A percentile compares a stretch with the other conserved stretches of the same genome.
Evolutionary conservation across 2,888 invertebrate species (phyloP).

Genomic region (Mesochorus sp.): DNA sequence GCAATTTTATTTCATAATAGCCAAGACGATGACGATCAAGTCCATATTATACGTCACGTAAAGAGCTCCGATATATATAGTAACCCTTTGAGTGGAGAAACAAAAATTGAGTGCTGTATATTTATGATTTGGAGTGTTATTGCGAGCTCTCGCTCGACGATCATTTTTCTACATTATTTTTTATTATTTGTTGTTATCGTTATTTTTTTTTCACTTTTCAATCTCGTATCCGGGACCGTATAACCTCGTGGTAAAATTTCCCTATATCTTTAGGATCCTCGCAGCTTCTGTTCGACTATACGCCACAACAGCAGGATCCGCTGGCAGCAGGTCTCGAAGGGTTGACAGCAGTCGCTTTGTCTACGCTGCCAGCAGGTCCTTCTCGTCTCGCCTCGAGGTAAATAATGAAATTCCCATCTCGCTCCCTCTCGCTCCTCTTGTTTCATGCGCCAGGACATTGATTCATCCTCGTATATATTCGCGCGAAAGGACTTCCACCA

Average conservation of each 20-base stretch:
- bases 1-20: conserved; percentile 28
- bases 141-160: too few relatives aligned
- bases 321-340: conserved; percentile 61
- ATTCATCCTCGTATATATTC: conserved; percentile 70
- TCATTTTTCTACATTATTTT: too few relatives aligned
- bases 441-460: conserved; percentile 71
- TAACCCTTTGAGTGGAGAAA: too few relatives aligned
- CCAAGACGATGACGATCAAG: not conserved
- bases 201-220: too few relatives aligned
- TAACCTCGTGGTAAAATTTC: not conserved
- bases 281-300: conserved; percentile 51
- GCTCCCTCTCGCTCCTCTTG: conserved; percentile 49
- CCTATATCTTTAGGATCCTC: conserved; percentile 29
- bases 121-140: too few relatives aligned
- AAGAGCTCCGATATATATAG: not conserved
- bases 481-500: conserved; percentile 54
- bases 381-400: conserved; percentile 37
- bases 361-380: conserved; percentile 42
- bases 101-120: too few relatives aligned
- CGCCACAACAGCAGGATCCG: conserved; percentile 20
- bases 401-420: conserved; percentile 45
- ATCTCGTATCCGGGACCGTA: too few relatives aligned
- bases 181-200: too few relatives aligned
- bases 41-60: not conserved
- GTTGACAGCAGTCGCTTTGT: conserved; percentile 64